These are phyloP conservation scores for Hydropsyche tenuis DNA, from an alignment of 1,140 invertebrate genomes.

Conservation along the genomic window DNA sequence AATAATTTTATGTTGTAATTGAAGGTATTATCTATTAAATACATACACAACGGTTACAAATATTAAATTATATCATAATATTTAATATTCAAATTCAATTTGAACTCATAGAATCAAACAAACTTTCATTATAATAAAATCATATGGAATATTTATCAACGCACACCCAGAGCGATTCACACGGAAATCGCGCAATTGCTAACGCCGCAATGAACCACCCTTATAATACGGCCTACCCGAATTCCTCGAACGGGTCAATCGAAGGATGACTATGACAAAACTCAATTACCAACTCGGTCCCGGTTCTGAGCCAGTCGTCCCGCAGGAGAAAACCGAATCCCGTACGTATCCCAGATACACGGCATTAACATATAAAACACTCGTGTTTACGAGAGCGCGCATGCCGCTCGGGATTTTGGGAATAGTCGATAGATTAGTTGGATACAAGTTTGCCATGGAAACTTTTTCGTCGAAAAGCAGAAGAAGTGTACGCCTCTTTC, in stretches of 20 bases:
- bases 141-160: too few species aligned
- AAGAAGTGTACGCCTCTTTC: background rate
- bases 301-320: background rate
- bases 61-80: too few species aligned
- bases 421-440: slow-evolving; percentile 6
- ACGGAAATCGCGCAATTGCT: background rate
- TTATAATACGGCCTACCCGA: background rate
- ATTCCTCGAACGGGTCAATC: too few species aligned
- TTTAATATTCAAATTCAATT: too few species aligned
- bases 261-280: background rate
- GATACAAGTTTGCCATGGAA: background rate
- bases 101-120: background rate
- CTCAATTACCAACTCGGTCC: slow-evolving; percentile 4
- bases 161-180: too few species aligned
- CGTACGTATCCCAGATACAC: background rate
- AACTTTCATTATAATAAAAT: background rate
- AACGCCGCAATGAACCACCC: background rate
- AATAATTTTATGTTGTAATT: too few species aligned
- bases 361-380: slow-evolving; percentile 4
- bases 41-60: too few species aligned
- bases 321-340: background rate
- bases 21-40: too few species aligned
- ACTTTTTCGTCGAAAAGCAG: background rate
- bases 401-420: background rate
- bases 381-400: background rate